Evolutionary conservation across 2,113 vertebrate genomes (phyloP).

Genomic region (Rynchops niger): DNA sequence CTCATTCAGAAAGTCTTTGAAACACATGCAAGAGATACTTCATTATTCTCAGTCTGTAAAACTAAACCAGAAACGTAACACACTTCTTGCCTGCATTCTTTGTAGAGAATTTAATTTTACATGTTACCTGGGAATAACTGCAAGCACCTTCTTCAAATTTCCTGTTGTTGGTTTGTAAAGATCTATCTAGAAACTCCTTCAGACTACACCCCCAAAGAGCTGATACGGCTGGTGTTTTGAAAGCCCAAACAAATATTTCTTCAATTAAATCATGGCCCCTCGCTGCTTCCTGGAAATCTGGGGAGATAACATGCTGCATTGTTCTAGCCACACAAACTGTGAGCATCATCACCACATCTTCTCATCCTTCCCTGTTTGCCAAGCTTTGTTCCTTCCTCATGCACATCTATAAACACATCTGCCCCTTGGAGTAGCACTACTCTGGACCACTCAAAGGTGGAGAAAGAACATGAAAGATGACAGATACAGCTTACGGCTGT

Average conservation of each 20-base stretch:
- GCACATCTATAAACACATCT: neutral
- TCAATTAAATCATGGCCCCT: neutral
- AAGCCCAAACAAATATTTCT: neutral
- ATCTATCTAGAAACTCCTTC: neutral
- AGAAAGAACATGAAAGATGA: neutral
- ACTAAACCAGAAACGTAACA: neutral
- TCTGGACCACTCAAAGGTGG: neutral
- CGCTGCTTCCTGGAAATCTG: neutral
- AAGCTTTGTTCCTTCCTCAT: neutral
- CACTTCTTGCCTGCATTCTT: neutral
- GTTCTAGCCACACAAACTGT: neutral
- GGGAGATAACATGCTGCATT: neutral
- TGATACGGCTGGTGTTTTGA: neutral
- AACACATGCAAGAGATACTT: neutral
- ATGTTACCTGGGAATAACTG: neutral
- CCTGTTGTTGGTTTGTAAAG: neutral
- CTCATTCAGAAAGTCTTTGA: neutral
- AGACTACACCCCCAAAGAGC: no score
- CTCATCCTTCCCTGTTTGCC: accelerated
- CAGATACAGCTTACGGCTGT: neutral
- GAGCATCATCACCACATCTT: neutral
- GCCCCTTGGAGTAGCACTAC: accelerated
- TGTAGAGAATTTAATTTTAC: neutral
- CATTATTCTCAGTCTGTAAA: neutral
- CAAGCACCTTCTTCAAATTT: neutral